Percentiles rank a stretch among this genome's conserved stretches.
Evolutionary conservation across 1,140 invertebrate genomes (phyloP).

Genomic region (Lasioglossum baleicum): DNA sequence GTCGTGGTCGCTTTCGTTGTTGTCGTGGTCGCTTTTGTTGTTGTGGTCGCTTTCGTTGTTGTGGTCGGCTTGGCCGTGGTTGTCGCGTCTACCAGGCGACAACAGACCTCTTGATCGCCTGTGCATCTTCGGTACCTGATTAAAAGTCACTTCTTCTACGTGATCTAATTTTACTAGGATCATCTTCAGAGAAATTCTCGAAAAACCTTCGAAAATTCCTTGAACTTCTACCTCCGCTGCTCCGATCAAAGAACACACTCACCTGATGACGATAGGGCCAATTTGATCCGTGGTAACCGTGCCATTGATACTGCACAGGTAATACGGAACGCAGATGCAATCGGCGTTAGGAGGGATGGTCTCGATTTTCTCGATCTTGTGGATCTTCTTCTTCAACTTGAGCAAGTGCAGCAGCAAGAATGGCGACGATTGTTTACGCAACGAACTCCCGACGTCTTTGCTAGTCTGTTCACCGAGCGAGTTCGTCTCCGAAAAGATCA

Average conservation of each 20-base stretch:
- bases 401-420: constrained; percentile 63
- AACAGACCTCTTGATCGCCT: constrained; percentile 72
- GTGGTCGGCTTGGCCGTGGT: constrained; percentile 6
- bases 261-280: constrained; percentile 80
- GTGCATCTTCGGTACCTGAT: constrained; percentile 66
- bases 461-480: not conserved
- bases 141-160: not conserved
- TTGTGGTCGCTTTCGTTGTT: constrained; percentile 16
- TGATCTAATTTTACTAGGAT: too few species aligned
- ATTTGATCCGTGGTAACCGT: constrained; percentile 79
- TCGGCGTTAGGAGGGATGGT: constrained; percentile 23
- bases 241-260: constrained; percentile 31
- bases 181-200: too few species aligned
- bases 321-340: constrained; percentile 81
- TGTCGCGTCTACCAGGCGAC: constrained; percentile 47
- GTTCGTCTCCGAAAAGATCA: not conserved
- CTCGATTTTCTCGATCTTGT: constrained; percentile 57
- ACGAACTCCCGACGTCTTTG: constrained; percentile 7
- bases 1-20: constrained; percentile 10
- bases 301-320: constrained; percentile 79
- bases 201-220: too few species aligned
- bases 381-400: constrained; percentile 65
- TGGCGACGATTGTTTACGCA: constrained; percentile 1
- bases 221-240: too few species aligned
- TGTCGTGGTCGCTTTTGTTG: not conserved